Conservation (phyloP, 2,797 vertebrate species). For the Chromobotia macracanthus region DNA sequence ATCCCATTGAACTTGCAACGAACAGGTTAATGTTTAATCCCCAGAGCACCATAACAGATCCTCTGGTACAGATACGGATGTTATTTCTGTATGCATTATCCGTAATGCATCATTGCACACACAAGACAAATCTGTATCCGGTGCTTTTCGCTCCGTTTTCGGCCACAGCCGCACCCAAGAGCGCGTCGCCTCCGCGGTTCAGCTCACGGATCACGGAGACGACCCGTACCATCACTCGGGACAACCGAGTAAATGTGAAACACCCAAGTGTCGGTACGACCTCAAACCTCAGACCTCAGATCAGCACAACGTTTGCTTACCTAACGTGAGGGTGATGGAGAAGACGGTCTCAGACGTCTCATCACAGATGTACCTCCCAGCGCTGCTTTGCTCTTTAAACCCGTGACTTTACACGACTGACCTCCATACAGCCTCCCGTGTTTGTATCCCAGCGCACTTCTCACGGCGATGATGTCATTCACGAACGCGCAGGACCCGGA, state of each 20-base stretch:
- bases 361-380: conserved; percentile 58
- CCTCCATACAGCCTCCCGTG: conserved; percentile 58
- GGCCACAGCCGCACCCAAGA: conserved; percentile 71
- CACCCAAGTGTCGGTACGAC: conserved; percentile 23
- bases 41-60: conserved; percentile 1
- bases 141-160: too few relatives aligned
- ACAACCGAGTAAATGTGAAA: not conserved
- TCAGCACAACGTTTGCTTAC: conserved; percentile 60
- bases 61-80: too few relatives aligned
- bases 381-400: conserved; percentile 43
- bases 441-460: conserved; percentile 64
- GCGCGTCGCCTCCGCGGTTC: conserved; percentile 2
- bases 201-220: conserved; percentile 9
- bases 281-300: too few relatives aligned
- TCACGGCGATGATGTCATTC: conserved; percentile 80
- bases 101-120: conserved; percentile 31
- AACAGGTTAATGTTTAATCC: conserved; percentile 28
- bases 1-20: conserved; percentile 30
- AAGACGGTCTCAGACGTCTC: conserved; percentile 77
- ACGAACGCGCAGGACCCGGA: conserved; percentile 75
- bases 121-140: conserved; percentile 28
- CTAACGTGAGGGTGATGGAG: conserved; percentile 73
- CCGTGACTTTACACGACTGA: conserved; percentile 48
- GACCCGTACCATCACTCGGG: not conserved
- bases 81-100: too few relatives aligned